A percentile compares a stretch with the other conserved stretches of the same genome.
Conservation (phyloP, 2,113 vertebrate species). For the Esox niger region DNA sequence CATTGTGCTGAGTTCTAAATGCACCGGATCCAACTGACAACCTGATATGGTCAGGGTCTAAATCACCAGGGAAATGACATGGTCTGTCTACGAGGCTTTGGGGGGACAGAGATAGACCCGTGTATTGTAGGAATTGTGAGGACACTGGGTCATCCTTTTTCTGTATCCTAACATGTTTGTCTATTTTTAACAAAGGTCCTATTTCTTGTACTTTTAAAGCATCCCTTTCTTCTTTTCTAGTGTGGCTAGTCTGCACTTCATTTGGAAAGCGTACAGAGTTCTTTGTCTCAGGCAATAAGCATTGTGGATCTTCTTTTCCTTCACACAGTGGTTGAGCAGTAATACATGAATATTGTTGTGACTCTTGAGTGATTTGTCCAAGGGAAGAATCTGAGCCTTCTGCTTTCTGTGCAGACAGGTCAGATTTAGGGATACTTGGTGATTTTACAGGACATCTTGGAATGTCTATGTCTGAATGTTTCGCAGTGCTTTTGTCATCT, state of each 20-base stretch:
- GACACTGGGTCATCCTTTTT: not conserved
- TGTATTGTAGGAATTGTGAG: slow-evolving; percentile 6
- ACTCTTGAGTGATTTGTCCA: not conserved
- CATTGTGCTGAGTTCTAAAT: not conserved
- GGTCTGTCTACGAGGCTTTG: slow-evolving; percentile 22
- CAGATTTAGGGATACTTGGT: not conserved
- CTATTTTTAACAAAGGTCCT: not conserved
- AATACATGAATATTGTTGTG: not conserved
- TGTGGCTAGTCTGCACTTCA: not conserved
- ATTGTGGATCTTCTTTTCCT: not conserved
- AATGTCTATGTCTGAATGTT: not conserved
- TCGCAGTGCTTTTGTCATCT: not conserved
- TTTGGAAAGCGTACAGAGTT: not conserved
- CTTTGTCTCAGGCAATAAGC: not conserved
- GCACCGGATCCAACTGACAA: slow-evolving; percentile 28
- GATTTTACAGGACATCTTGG: not conserved
- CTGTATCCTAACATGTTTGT: not conserved
- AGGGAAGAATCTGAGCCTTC: not conserved
- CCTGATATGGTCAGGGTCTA: slow-evolving; percentile 6
- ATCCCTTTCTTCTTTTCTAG: not conserved
- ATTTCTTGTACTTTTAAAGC: not conserved
- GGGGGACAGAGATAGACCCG: not conserved
- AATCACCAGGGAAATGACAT: slow-evolving; percentile 31
- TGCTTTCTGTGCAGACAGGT: not conserved
- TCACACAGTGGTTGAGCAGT: not conserved